phyloP scores from a whole-genome alignment of 2,888 invertebrate genomes.

The Ochropleura leucogaster region DNA sequence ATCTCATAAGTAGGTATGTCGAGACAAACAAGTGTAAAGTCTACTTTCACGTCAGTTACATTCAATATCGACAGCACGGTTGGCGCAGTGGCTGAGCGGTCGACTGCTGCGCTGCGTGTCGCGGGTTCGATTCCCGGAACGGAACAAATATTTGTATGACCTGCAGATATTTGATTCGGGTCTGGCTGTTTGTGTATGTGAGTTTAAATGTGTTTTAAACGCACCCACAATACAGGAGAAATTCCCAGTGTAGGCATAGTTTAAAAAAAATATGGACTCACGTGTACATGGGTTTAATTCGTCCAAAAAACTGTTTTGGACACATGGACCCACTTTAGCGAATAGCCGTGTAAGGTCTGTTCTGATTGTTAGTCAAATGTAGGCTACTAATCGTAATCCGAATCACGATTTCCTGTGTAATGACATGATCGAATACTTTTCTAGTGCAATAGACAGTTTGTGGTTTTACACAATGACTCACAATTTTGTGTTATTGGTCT shows the following conservation, averaged over 20 bases:
- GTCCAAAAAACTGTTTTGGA: constrained; percentile 32
- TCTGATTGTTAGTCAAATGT: constrained; percentile 26
- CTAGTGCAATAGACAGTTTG: constrained; percentile 32
- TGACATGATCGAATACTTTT: constrained; percentile 32
- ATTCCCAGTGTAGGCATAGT: too few species aligned
- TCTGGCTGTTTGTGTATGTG: too few species aligned
- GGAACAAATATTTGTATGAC: too few species aligned
- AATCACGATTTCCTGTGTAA: constrained; percentile 43
- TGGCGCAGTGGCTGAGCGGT: too few species aligned
- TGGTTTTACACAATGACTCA: constrained; percentile 58
- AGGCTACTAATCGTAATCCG: constrained; percentile 37
- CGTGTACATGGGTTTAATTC: constrained; percentile 20
- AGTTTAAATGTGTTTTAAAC: too few species aligned
- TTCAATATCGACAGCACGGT: constrained; percentile 38
- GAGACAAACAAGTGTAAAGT: constrained; percentile 43
- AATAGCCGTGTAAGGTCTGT: constrained; percentile 11
- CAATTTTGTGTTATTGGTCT: constrained; percentile 40
- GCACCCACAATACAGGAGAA: too few species aligned
- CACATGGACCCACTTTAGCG: constrained; percentile 28
- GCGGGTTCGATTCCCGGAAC: too few species aligned
- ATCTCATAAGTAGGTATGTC: constrained; percentile 46
- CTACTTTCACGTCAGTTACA: constrained; percentile 48
- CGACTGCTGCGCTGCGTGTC: too few species aligned
- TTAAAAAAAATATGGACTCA: constrained; percentile 32
- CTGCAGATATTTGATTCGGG: too few species aligned